Evolutionary conservation across 2,888 invertebrate genomes (phyloP).

Genomic region (Ectemnius cavifrons): DNA sequence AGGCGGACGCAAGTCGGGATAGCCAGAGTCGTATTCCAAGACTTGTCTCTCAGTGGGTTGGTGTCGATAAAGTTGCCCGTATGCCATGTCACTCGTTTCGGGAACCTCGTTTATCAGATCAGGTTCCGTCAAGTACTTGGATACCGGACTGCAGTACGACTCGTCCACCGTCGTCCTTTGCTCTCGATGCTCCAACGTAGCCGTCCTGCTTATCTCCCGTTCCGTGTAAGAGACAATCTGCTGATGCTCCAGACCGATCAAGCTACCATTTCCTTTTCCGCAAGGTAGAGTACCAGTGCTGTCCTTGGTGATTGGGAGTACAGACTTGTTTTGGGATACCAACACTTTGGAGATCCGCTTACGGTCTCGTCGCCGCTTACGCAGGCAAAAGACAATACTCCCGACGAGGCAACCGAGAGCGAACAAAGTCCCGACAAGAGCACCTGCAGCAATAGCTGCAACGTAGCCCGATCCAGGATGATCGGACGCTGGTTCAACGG

Average conservation of each 20-base stretch:
- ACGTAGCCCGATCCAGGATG: conserved; percentile 69
- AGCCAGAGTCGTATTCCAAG: conserved; percentile 70
- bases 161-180: conserved; percentile 57
- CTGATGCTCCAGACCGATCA: conserved; percentile 79
- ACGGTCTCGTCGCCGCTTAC: conserved; percentile 67
- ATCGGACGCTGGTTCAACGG: conserved; percentile 69
- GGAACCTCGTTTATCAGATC: conserved; percentile 78
- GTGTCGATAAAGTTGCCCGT: conserved; percentile 67
- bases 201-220: conserved; percentile 62
- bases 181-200: conserved; percentile 61
- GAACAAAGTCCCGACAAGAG: conserved; percentile 70
- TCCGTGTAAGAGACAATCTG: conserved; percentile 75
- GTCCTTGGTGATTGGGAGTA: conserved; percentile 77
- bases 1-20: conserved; percentile 68
- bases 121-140: conserved; percentile 78
- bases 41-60: conserved; percentile 61
- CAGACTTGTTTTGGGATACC: conserved; percentile 69
- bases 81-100: conserved; percentile 63
- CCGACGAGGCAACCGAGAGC: conserved; percentile 71
- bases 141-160: conserved; percentile 62
- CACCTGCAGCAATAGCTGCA: conserved; percentile 71
- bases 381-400: conserved; percentile 69
- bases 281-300: conserved; percentile 72
- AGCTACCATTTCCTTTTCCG: conserved; percentile 61
- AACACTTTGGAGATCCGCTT: conserved; percentile 70